Conservation (phyloP, 2,888 invertebrate species). For the Notodonta ziczac region DNA sequence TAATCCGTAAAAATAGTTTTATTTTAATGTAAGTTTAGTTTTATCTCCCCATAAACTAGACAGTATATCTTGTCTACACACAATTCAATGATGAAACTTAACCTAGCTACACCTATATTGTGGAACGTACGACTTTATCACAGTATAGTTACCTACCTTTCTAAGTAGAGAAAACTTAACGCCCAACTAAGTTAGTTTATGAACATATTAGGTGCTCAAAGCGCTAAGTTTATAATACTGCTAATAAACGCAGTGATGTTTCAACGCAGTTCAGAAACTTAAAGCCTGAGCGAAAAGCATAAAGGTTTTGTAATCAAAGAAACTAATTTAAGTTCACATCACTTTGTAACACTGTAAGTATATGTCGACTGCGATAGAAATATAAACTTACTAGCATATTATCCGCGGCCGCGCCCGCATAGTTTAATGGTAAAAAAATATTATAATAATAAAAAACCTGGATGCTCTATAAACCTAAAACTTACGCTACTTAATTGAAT, state of each 20-base stretch:
- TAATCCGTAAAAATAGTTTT: too few species aligned
- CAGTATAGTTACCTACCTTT: neutral
- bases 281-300: conserved; percentile 1
- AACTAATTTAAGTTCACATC: neutral
- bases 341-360: neutral
- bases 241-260: conserved; percentile 19
- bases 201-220: conserved; percentile 37
- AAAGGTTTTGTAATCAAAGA: neutral
- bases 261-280: conserved; percentile 3
- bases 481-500: too few species aligned
- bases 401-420: neutral
- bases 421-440: neutral
- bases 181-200: conserved; percentile 20
- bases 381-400: too few species aligned
- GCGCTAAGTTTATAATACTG: conserved; percentile 23
- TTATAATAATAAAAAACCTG: too few species aligned
- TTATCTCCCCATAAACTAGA: too few species aligned
- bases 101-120: too few species aligned
- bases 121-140: too few species aligned
- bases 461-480: too few species aligned
- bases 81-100: too few species aligned
- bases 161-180: neutral
- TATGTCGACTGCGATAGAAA: too few species aligned
- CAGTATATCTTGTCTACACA: too few species aligned
- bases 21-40: too few species aligned